Evolutionary conservation across 2,888 invertebrate genomes (phyloP).

Genomic region (Dicyrtoma fusca): DNA sequence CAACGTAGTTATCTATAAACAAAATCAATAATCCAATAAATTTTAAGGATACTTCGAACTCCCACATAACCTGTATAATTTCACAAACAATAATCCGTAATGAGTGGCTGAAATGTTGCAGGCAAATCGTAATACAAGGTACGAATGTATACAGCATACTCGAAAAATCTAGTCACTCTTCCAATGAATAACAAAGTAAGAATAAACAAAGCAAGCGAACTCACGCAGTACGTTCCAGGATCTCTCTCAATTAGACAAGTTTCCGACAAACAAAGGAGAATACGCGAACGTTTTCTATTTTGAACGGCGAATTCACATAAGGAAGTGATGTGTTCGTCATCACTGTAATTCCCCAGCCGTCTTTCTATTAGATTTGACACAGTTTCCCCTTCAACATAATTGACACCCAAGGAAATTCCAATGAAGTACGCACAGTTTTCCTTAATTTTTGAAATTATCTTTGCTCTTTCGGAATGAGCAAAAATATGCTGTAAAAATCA

Average conservation of each 20-base stretch:
- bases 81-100: too few species aligned
- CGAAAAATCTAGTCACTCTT: too few species aligned
- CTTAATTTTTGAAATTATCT: conserved; percentile 82
- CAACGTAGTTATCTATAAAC: conserved; percentile 50
- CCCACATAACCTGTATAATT: too few species aligned
- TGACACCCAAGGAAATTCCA: conserved; percentile 80
- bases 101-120: too few species aligned
- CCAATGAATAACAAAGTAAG: neutral
- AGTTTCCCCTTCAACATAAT: conserved; percentile 75
- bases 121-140: too few species aligned
- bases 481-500: conserved; percentile 73
- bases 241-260: conserved; percentile 95
- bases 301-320: conserved; percentile 95
- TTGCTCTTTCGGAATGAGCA: conserved; percentile 80
- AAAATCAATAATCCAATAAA: conserved; percentile 6
- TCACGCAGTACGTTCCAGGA: conserved; percentile 79
- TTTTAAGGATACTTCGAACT: too few species aligned
- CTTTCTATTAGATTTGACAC: conserved; percentile 84
- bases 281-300: conserved; percentile 78
- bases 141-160: too few species aligned
- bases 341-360: conserved; percentile 89
- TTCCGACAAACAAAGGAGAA: conserved; percentile 92
- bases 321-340: conserved; percentile 94
- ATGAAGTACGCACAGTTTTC: conserved; percentile 81
- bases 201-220: conserved; percentile 13